phyloP scores from a whole-genome alignment of 2,888 invertebrate genomes.

The Steinernema carpocapsae region DNA sequence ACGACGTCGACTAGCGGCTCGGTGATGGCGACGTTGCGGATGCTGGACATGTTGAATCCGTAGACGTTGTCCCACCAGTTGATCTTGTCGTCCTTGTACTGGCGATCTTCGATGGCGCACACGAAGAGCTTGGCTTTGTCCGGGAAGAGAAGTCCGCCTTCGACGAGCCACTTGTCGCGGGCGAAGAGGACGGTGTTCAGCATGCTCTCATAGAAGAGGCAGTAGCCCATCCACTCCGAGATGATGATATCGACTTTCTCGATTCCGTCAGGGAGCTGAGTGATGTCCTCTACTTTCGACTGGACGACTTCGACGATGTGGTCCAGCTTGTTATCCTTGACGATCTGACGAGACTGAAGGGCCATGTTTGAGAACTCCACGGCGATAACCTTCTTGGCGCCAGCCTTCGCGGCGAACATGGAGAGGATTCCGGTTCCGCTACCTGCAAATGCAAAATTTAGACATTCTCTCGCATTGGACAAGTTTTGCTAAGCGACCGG shows the following conservation, averaged over 20 bases:
- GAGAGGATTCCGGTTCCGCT: conserved; percentile 98
- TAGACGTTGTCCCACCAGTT: conserved; percentile 99
- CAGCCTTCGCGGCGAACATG: conserved; percentile 99
- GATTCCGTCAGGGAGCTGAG: conserved; percentile 82
- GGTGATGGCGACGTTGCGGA: conserved; percentile 93
- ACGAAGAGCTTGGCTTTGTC: conserved; percentile 89
- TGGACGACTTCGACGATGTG: conserved; percentile 70
- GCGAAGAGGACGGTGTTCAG: conserved; percentile 97
- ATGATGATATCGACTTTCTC: conserved; percentile 84
- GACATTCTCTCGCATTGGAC: too few relatives aligned
- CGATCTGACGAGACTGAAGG: conserved; percentile 92
- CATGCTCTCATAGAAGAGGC: conserved; percentile 98
- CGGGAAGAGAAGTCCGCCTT: conserved; percentile 87
- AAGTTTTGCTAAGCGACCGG: too few relatives aligned
- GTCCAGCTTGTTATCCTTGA: conserved; percentile 75
- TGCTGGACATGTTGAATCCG: conserved; percentile 98
- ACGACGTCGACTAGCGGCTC: conserved; percentile 98
- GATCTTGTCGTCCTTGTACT: conserved; percentile 99
- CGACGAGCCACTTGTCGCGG: conserved; percentile 90
- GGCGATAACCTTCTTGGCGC: conserved; percentile 91
- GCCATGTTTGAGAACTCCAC: conserved; percentile 99
- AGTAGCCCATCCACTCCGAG: conserved; percentile 83
- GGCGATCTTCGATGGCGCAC: conserved; percentile 83
- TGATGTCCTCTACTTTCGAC: conserved; percentile 86
- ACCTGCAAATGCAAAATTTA: conserved; percentile 74